Evolutionary conservation across 2,888 invertebrate species (phyloP).

Genomic region (Stenurella melanura): DNA sequence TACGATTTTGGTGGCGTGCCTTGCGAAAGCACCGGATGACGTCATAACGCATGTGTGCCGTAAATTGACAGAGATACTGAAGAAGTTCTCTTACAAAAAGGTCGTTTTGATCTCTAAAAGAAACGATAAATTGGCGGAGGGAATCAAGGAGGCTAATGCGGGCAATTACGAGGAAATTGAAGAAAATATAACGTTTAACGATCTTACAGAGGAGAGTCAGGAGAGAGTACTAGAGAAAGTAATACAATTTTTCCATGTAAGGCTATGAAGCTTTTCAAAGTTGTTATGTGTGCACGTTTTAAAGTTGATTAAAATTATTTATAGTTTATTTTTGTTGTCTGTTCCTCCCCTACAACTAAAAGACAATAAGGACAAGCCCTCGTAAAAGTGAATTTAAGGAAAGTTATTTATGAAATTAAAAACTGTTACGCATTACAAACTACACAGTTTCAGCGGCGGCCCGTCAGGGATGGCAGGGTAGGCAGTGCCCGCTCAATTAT

Average conservation of each 20-base stretch:
- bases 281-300: too few relatives aligned
- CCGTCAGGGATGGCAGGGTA: too few relatives aligned
- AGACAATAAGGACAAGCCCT: too few relatives aligned
- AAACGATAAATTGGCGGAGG: neutral
- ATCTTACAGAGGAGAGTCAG: conserved; percentile 10
- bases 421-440: too few relatives aligned
- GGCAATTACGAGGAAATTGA: neutral
- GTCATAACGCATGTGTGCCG: neutral
- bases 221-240: neutral
- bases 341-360: too few relatives aligned
- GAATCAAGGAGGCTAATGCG: neutral
- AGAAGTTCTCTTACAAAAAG: neutral
- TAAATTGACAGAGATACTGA: neutral
- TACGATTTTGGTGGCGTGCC: neutral
- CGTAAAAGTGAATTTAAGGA: too few relatives aligned
- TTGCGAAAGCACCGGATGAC: neutral
- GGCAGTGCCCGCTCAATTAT: too few relatives aligned
- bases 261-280: too few relatives aligned
- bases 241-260: neutral
- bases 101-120: neutral
- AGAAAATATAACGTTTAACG: neutral
- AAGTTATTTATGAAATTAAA: too few relatives aligned
- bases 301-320: too few relatives aligned
- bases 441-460: too few relatives aligned
- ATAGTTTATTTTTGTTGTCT: too few relatives aligned